phyloP scores from a whole-genome alignment of 1,140 invertebrate genomes.

The Drosophila dunni region DNA sequence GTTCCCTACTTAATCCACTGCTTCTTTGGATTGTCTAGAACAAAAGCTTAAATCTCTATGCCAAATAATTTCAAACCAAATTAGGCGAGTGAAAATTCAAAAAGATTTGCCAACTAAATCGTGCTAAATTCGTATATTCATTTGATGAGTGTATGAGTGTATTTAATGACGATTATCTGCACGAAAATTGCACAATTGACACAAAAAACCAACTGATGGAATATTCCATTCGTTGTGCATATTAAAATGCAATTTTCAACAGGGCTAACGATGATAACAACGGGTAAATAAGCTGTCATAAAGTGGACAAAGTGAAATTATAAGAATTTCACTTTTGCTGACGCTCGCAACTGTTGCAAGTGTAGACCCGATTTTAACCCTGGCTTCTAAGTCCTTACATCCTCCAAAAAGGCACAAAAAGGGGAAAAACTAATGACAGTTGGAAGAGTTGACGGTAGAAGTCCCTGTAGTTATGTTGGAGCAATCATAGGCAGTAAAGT shows the following conservation, averaged over 20 bases:
- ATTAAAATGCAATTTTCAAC: constrained; percentile 63
- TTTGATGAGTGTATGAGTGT: neutral
- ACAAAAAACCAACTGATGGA: constrained; percentile 1
- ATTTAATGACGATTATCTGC: neutral
- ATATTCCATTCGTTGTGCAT: constrained; percentile 39
- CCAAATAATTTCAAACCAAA: neutral
- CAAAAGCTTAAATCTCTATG: neutral
- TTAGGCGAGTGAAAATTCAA: neutral
- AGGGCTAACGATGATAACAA: constrained; percentile 8
- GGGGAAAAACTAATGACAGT: no score
- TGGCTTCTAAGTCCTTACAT: no score
- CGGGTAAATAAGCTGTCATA: constrained; percentile 29
- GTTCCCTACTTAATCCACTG: neutral
- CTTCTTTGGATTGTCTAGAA: neutral
- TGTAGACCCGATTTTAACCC: no score
- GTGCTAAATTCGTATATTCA: no score
- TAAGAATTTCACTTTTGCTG: constrained; percentile 51
- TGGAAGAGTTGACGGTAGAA: no score
- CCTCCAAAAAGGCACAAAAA: no score
- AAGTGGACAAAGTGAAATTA: constrained; percentile 59
- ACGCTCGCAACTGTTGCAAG: neutral
- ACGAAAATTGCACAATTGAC: constrained; percentile 7
- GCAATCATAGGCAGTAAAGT: no score
- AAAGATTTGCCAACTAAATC: neutral
- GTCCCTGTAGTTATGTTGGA: no score